Conservation (phyloP, 1,140 invertebrate genomes). For the Polypedilum vanderplanki region DNA sequence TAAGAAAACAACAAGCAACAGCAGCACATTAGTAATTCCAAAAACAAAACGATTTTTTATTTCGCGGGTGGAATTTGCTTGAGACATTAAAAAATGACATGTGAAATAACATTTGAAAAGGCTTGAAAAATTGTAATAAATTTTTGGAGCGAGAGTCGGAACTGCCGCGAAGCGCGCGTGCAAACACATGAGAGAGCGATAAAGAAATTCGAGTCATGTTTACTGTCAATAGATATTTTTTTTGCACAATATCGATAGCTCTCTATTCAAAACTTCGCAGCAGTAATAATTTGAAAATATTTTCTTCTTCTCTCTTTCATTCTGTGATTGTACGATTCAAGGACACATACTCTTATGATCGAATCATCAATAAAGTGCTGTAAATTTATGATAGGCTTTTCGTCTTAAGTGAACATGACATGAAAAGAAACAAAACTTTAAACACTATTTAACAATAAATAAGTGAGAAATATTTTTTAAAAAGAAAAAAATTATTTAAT, state of each 20-base stretch:
- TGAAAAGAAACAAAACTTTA: not conserved
- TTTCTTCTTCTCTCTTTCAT: not conserved
- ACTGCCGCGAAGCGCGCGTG: not conserved
- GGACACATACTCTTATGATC: not conserved
- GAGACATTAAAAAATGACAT: not conserved
- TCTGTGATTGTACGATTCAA: not conserved
- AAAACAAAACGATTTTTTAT: slow-evolving; percentile 1
- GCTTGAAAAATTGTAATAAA: slow-evolving; percentile 22
- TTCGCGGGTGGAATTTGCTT: slow-evolving; percentile 8
- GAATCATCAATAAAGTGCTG: not conserved
- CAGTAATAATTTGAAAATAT: not conserved
- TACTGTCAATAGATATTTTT: slow-evolving; percentile 5
- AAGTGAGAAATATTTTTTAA: not conserved
- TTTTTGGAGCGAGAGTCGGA: slow-evolving; percentile 14
- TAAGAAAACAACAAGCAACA: not conserved
- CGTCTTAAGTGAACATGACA: slow-evolving; percentile 11
- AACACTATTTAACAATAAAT: not conserved
- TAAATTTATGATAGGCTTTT: slow-evolving; percentile 19
- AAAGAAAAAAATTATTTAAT: not conserved
- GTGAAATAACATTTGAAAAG: slow-evolving; percentile 1
- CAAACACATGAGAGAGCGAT: not conserved
- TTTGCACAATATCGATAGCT: not conserved
- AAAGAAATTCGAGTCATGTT: slow-evolving; percentile 13
- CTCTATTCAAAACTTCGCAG: too few species aligned
- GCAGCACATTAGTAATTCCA: slow-evolving; percentile 1